phyloP scores from a whole-genome alignment of 2,888 invertebrate species.

The Trileptium ribeirensis region DNA sequence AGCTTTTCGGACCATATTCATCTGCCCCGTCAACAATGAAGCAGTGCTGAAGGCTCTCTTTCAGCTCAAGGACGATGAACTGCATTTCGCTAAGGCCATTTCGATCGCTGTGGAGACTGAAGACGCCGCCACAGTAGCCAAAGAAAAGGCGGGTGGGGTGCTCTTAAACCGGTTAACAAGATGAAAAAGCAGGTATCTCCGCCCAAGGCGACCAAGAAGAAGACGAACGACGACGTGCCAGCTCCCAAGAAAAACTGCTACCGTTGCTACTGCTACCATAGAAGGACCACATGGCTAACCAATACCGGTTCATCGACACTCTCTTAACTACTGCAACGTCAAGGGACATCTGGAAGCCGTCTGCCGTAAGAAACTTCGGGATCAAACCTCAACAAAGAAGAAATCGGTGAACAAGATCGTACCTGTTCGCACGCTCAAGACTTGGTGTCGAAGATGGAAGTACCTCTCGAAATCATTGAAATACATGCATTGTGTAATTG shows the following conservation, averaged over 20 bases:
- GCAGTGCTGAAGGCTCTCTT: conserved; percentile 31
- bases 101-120: conserved; percentile 34
- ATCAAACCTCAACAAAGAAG: too few species aligned
- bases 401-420: neutral
- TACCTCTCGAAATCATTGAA: conserved; percentile 14
- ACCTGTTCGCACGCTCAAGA: neutral
- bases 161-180: too few species aligned
- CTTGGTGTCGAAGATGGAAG: conserved; percentile 22
- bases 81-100: conserved; percentile 28
- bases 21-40: conserved; percentile 30
- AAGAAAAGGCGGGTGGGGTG: neutral
- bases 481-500: too few species aligned
- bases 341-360: conserved; percentile 5
- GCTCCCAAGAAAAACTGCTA: too few species aligned
- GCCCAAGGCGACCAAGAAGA: too few species aligned
- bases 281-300: too few species aligned
- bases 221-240: too few species aligned
- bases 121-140: conserved; percentile 29
- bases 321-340: neutral
- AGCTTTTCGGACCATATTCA: conserved; percentile 11
- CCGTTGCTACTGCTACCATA: neutral
- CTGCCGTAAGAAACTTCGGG: conserved; percentile 9
- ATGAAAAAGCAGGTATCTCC: too few species aligned
- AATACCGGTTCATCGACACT: too few species aligned
- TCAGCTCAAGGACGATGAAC: conserved; percentile 31